Conservation (phyloP, 2,113 vertebrate genomes). For the Phodopus roborovskii region DNA sequence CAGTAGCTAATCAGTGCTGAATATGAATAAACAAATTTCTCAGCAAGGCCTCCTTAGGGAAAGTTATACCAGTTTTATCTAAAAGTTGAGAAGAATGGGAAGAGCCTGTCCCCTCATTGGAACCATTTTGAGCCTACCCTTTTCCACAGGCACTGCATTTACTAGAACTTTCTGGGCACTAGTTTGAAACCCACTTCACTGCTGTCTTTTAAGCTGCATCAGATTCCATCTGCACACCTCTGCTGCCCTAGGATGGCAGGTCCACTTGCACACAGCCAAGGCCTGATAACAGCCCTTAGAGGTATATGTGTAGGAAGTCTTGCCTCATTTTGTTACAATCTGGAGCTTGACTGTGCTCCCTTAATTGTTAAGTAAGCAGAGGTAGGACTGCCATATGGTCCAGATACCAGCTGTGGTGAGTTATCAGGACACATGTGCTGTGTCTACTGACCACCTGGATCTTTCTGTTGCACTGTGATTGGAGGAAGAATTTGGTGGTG, state of each 20-base stretch:
- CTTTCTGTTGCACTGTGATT: neutral
- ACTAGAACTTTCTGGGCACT: too few relatives aligned
- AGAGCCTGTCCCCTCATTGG: neutral
- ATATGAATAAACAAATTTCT: neutral
- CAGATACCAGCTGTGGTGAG: too few relatives aligned
- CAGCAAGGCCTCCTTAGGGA: neutral
- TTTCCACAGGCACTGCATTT: accelerated
- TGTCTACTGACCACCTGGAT: accelerated
- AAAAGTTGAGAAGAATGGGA: neutral
- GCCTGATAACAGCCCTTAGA: accelerated
- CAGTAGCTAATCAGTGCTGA: neutral
- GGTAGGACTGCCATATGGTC: neutral
- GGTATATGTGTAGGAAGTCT: too few relatives aligned
- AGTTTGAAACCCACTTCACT: neutral
- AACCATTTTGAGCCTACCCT: neutral
- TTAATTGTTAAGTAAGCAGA: too few relatives aligned
- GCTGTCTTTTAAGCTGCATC: accelerated
- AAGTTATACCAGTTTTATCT: neutral
- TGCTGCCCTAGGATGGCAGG: neutral
- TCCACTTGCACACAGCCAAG: neutral
- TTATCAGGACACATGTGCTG: neutral
- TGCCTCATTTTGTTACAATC: neutral
- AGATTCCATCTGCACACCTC: too few relatives aligned
- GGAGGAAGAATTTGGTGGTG: accelerated
- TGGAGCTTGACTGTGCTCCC: neutral